Conservation (phyloP, 2,113 vertebrate species). For the Beaufortia kweichowensis region DNA sequence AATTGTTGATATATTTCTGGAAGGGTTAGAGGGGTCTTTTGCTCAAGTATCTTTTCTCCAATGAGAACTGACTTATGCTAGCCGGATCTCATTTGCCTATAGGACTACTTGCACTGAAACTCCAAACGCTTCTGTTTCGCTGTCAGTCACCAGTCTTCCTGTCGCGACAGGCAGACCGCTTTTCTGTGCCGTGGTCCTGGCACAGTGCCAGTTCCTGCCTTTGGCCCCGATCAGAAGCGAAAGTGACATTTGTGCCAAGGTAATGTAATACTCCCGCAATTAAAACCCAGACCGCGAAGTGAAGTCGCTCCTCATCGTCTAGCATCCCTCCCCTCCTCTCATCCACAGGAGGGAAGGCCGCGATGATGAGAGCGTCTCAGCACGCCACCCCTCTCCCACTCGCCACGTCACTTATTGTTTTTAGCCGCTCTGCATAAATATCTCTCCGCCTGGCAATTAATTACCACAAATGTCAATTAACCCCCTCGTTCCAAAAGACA, state of each 20-base stretch:
- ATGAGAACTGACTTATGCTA: too few species aligned
- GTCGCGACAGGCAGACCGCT: slow-evolving; percentile 81
- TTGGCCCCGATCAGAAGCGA: slow-evolving; percentile 92
- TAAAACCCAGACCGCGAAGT: slow-evolving; percentile 83
- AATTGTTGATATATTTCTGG: not conserved
- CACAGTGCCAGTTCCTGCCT: slow-evolving; percentile 72
- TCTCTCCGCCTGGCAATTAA: slow-evolving; percentile 81
- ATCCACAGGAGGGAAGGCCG: slow-evolving; percentile 72
- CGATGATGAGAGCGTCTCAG: slow-evolving; percentile 80
- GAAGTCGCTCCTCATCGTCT: slow-evolving; percentile 68
- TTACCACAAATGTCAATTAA: slow-evolving; percentile 85
- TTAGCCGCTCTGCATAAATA: slow-evolving; percentile 69
- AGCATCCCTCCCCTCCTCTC: slow-evolving; percentile 64
- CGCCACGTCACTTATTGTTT: slow-evolving; percentile 82
- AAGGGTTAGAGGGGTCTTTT: not conserved
- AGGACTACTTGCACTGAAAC: too few species aligned
- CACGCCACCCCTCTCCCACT: slow-evolving; percentile 71
- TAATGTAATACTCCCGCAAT: slow-evolving; percentile 92
- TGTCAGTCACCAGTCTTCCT: slow-evolving; percentile 60
- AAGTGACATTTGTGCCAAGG: slow-evolving; percentile 90
- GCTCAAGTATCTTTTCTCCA: too few species aligned
- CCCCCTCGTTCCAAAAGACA: slow-evolving; percentile 56
- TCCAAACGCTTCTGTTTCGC: slow-evolving; percentile 60
- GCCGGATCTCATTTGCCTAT: slow-evolving; percentile 15
- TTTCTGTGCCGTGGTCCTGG: slow-evolving; percentile 82